These are phyloP conservation scores for Cordilura impudica DNA, from an alignment of 2,888 invertebrate genomes.

Conservation along the genomic window DNA sequence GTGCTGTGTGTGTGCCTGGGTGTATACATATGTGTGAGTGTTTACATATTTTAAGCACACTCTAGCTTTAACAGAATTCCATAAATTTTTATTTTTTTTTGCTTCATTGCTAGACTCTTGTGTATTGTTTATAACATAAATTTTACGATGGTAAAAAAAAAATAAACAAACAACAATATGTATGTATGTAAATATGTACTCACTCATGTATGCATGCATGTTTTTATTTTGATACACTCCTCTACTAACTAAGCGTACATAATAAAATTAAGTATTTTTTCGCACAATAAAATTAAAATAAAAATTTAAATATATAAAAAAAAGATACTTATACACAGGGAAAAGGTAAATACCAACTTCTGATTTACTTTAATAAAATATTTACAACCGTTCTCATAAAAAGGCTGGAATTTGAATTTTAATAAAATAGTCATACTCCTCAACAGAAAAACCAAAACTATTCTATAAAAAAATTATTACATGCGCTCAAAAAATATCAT, in stretches of 20 bases:
- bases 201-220: not conserved
- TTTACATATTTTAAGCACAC: not conserved
- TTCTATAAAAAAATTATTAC: too few species aligned
- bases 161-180: conserved; percentile 18
- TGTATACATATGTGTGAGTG: not conserved
- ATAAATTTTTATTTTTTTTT: not conserved
- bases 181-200: not conserved
- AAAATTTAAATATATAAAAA: not conserved
- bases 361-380: too few species aligned
- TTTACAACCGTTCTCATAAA: too few species aligned
- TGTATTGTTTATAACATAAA: conserved; percentile 19
- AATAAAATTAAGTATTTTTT: not conserved
- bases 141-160: conserved; percentile 24
- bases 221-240: not conserved
- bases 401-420: too few species aligned
- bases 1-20: not conserved
- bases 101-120: not conserved
- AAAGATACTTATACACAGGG: too few species aligned
- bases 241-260: not conserved
- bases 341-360: too few species aligned
- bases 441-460: too few species aligned
- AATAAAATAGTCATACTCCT: too few species aligned
- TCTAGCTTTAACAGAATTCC: not conserved
- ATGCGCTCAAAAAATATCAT: too few species aligned
- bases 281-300: not conserved